phyloP scores from a whole-genome alignment of 2,797 vertebrate genomes.

The Macropus fuliginosus region DNA sequence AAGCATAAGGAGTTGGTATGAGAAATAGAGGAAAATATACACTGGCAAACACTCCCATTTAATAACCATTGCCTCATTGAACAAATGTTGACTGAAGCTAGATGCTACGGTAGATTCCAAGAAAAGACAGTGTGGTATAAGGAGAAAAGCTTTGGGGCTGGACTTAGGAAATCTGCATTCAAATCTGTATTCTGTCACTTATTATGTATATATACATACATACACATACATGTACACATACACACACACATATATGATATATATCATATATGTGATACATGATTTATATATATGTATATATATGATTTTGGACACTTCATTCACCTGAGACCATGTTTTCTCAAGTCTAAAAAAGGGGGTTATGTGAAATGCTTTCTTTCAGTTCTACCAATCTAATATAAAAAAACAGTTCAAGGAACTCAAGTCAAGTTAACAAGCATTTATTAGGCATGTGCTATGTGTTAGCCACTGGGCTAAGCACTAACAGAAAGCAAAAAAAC shows the following conservation, averaged over 20 bases:
- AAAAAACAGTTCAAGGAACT: background rate
- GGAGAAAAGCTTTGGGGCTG: background rate
- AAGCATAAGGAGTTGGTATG: background rate
- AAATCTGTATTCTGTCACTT: background rate
- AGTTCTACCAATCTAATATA: background rate
- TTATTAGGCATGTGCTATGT: background rate
- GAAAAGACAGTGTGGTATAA: background rate
- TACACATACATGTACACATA: too few species aligned
- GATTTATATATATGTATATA: too few species aligned
- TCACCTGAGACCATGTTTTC: background rate
- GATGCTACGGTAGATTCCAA: background rate
- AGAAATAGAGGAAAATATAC: background rate
- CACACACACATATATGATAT: too few species aligned
- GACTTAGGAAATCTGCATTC: background rate
- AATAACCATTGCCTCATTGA: background rate
- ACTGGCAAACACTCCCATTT: background rate
- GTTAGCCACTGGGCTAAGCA: background rate
- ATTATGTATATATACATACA: too few species aligned
- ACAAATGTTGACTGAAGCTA: background rate
- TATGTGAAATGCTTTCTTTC: background rate
- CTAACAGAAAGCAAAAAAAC: background rate
- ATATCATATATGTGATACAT: too few species aligned
- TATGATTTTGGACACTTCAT: background rate
- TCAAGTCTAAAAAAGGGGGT: background rate
- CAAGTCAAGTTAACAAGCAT: background rate